phyloP scores from a whole-genome alignment of 2,113 vertebrate species.

The Menura novaehollandiae region DNA sequence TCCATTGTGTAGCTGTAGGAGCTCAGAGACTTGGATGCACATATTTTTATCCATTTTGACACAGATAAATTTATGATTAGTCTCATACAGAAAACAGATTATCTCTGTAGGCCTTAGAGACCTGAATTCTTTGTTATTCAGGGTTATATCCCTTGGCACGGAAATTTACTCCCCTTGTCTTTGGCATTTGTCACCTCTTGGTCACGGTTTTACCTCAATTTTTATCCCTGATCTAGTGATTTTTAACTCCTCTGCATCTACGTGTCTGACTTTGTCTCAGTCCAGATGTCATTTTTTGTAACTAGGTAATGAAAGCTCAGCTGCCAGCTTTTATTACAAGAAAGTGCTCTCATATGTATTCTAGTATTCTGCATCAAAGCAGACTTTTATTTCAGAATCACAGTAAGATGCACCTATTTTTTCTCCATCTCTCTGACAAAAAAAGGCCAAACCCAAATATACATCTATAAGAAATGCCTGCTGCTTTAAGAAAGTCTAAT shows the following conservation, averaged over 20 bases:
- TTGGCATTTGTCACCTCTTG: slow-evolving; percentile 14
- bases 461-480: slow-evolving; percentile 20
- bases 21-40: neutral
- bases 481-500: slow-evolving; percentile 52
- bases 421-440: slow-evolving; percentile 30
- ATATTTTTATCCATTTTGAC: neutral
- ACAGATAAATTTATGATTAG: neutral
- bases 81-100: neutral
- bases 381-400: slow-evolving; percentile 56
- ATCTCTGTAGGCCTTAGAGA: neutral
- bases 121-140: neutral
- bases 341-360: slow-evolving; percentile 42
- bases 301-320: slow-evolving; percentile 53
- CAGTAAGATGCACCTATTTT: slow-evolving; percentile 47
- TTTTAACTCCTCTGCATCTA: neutral
- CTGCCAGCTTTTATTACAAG: slow-evolving; percentile 57
- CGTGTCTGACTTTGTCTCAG: slow-evolving; percentile 13
- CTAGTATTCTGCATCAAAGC: slow-evolving; percentile 52
- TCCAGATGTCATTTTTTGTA: slow-evolving; percentile 43
- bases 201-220: neutral
- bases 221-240: slow-evolving; percentile 1
- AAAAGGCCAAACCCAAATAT: slow-evolving; percentile 30
- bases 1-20: neutral
- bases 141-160: neutral
- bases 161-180: neutral